Evolutionary conservation across 2,113 vertebrate species (phyloP).

Genomic region (Embiotoca jacksoni): DNA sequence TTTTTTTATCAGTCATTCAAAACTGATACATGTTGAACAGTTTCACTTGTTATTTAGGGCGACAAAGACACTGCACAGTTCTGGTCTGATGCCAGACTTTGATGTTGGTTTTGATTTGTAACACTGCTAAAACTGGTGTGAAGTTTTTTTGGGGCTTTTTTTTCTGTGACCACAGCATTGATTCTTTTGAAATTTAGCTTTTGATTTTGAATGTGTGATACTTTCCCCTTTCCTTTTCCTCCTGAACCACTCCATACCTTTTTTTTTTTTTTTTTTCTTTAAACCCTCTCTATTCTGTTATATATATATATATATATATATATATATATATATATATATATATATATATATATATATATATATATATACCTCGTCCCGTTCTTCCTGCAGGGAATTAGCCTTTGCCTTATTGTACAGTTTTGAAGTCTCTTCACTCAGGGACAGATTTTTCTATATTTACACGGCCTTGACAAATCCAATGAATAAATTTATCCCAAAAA

Average conservation of each 20-base stretch:
- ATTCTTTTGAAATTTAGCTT: background rate
- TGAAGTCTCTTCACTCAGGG: slow-evolving; percentile 56
- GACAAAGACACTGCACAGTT: background rate
- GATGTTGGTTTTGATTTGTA: slow-evolving; percentile 15
- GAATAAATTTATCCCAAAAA: slow-evolving; percentile 45
- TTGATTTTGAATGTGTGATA: background rate
- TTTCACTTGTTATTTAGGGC: slow-evolving; percentile 4
- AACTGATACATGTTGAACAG: background rate
- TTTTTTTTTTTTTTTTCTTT: background rate
- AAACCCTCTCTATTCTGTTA: background rate
- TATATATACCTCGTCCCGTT: slow-evolving; percentile 37
- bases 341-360: too few relatives aligned
- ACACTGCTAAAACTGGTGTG: slow-evolving; percentile 3
- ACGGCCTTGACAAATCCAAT: slow-evolving; percentile 45
- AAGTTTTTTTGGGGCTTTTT: fast-evolving
- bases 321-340: slow-evolving; percentile 10
- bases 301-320: slow-evolving; percentile 10
- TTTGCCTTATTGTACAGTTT: slow-evolving; percentile 29
- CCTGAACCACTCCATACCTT: too few relatives aligned
- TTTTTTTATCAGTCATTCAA: background rate
- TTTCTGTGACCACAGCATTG: background rate
- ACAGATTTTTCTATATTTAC: slow-evolving; percentile 11
- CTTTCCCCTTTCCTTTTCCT: background rate
- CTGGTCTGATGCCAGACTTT: background rate
- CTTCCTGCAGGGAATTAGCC: slow-evolving; percentile 15